A percentile compares a stretch with the other conserved stretches of the same genome.
These are phyloP conservation scores for Patella depressa DNA, from an alignment of 2,888 invertebrate genomes.

Conservation along the genomic window DNA sequence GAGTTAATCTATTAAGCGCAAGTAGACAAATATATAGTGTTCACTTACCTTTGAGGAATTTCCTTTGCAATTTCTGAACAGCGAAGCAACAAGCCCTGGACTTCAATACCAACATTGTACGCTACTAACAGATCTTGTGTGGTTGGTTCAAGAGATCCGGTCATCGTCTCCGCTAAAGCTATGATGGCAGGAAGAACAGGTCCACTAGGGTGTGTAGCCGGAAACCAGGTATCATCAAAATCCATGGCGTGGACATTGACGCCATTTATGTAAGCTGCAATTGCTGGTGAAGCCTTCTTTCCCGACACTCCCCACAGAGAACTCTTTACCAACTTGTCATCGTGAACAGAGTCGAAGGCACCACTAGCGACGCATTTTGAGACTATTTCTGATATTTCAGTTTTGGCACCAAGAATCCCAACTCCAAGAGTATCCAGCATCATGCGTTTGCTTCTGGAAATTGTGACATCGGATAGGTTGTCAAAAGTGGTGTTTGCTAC, in stretches of 20 bases:
- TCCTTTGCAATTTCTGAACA: slow-evolving; percentile 48
- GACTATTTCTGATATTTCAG: slow-evolving; percentile 44
- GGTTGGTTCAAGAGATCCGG: slow-evolving; percentile 33
- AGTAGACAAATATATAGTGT: no score
- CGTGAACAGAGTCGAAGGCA: slow-evolving; percentile 12
- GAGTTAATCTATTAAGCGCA: no score
- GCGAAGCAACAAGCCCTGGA: slow-evolving; percentile 53
- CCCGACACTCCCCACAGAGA: slow-evolving; percentile 38
- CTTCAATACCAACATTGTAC: slow-evolving; percentile 56
- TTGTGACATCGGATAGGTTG: slow-evolving; percentile 40
- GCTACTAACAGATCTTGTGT: slow-evolving; percentile 51
- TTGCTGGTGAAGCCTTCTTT: slow-evolving; percentile 26
- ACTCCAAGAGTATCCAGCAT: slow-evolving; percentile 52
- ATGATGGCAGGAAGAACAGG: slow-evolving; percentile 53
- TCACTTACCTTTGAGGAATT: slow-evolving; percentile 52
- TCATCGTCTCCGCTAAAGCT: slow-evolving; percentile 46
- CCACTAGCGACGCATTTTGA: slow-evolving; percentile 31
- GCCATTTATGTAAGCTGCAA: slow-evolving; percentile 54
- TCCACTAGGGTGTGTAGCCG: slow-evolving; percentile 58
- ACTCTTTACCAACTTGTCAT: background rate
- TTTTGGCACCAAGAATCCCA: slow-evolving; percentile 44
- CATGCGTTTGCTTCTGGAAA: slow-evolving; percentile 53
- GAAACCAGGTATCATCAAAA: slow-evolving; percentile 60
- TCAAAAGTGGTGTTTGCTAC: slow-evolving; percentile 38
- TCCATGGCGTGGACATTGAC: slow-evolving; percentile 57